These are phyloP conservation scores for Pseudochaenichthys georgianus DNA, from an alignment of 2,797 vertebrate genomes.

Conservation along the genomic window DNA sequence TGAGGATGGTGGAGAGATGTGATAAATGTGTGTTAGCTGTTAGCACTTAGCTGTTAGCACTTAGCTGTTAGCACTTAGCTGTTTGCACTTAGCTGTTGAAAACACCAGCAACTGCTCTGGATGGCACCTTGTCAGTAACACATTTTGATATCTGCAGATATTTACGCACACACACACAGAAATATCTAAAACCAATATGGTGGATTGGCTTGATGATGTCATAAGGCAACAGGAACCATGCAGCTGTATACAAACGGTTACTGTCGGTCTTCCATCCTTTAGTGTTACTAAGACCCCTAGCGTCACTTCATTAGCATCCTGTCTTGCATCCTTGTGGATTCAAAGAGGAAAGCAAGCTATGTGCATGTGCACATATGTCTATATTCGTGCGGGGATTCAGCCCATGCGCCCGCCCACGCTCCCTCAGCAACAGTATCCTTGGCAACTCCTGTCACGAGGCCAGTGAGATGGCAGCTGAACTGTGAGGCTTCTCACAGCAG, in stretches of 20 bases:
- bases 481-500: slow-evolving; percentile 64
- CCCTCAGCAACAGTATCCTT: slow-evolving; percentile 82
- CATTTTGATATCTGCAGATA: slow-evolving; percentile 22
- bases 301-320: not conserved
- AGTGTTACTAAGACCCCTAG: no score
- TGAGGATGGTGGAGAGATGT: no score
- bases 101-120: slow-evolving; percentile 24
- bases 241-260: no score
- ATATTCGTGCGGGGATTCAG: slow-evolving; percentile 49
- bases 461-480: slow-evolving; percentile 68
- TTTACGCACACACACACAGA: not conserved
- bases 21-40: no score
- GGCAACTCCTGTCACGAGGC: slow-evolving; percentile 80
- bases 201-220: slow-evolving; percentile 5
- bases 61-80: slow-evolving; percentile 31
- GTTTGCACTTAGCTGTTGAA: slow-evolving; percentile 24
- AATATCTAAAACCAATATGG: slow-evolving; percentile 7
- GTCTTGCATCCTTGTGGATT: slow-evolving; percentile 40
- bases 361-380: slow-evolving; percentile 6
- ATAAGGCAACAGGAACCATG: no score
- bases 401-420: slow-evolving; percentile 71
- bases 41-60: no score
- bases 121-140: slow-evolving; percentile 3
- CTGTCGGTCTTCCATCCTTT: no score
- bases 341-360: slow-evolving; percentile 37